Percentiles rank a stretch among this genome's conserved stretches.
Conservation (phyloP, 1,140 invertebrate species). For the Eumeta japonica region DNA sequence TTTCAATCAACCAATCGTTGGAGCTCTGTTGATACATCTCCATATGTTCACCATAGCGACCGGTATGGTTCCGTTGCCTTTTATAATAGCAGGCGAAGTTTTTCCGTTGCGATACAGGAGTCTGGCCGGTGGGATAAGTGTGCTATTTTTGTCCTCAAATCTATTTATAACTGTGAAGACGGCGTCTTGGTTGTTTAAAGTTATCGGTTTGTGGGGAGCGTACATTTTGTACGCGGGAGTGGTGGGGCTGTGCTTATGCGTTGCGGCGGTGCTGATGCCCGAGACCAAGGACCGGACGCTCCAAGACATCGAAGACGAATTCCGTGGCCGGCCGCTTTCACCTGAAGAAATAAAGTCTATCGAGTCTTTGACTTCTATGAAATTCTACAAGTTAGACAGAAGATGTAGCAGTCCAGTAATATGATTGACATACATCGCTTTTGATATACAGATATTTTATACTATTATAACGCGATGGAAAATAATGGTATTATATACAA, state of each 20-base stretch:
- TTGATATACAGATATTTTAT: too few relatives aligned
- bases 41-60: conserved; percentile 27
- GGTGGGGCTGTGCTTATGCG: conserved; percentile 15
- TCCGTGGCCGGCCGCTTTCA: conserved; percentile 21
- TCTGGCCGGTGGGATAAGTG: conserved; percentile 25
- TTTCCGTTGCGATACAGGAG: conserved; percentile 30
- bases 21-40: conserved; percentile 17
- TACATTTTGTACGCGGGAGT: conserved; percentile 19
- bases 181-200: conserved; percentile 17
- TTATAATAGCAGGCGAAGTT: conserved; percentile 26
- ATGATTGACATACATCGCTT: too few relatives aligned
- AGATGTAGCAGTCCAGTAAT: conserved; percentile 34
- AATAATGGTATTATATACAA: too few relatives aligned
- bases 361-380: conserved; percentile 27
- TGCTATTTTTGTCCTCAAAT: conserved; percentile 24
- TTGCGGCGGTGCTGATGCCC: conserved; percentile 18
- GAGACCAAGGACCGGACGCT: too few relatives aligned
- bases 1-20: conserved; percentile 21
- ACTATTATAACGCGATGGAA: too few relatives aligned
- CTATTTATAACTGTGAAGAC: conserved; percentile 29
- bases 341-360: conserved; percentile 25
- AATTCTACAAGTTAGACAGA: conserved; percentile 23
- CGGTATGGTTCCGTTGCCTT: conserved; percentile 23
- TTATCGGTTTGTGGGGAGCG: conserved; percentile 20
- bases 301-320: too few relatives aligned